Conservation (phyloP, 2,797 vertebrate genomes). For the Ptychadena robeensis region DNA sequence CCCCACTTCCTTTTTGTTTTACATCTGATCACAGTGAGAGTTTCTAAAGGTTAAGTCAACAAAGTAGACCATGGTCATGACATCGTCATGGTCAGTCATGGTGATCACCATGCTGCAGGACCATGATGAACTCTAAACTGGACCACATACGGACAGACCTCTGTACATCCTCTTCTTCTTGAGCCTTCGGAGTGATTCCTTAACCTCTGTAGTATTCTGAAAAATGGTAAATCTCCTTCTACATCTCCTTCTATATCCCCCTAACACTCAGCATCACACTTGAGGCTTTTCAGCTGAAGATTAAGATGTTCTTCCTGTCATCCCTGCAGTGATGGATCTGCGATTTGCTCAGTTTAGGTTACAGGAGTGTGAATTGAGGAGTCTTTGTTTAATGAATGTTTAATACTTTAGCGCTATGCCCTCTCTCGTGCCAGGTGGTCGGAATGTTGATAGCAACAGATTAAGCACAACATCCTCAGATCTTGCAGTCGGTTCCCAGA, state of each 20-base stretch:
- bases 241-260: too few relatives aligned
- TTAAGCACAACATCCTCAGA: constrained; percentile 26
- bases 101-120: background rate
- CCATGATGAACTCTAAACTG: background rate
- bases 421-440: constrained; percentile 21
- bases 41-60: too few relatives aligned
- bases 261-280: background rate
- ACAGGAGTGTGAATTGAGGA: background rate
- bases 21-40: too few relatives aligned
- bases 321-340: background rate
- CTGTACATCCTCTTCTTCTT: background rate
- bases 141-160: too few relatives aligned
- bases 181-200: background rate
- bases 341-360: constrained; percentile 9
- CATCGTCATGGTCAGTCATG: too few relatives aligned
- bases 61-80: too few relatives aligned
- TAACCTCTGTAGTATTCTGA: background rate
- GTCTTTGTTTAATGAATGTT: background rate
- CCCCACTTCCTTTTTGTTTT: too few relatives aligned
- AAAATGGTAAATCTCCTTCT: background rate
- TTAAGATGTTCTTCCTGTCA: constrained; percentile 18
- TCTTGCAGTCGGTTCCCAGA: too few relatives aligned
- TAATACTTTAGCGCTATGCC: too few relatives aligned
- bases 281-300: background rate
- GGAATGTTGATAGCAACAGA: constrained; percentile 42